Evolutionary conservation across 2,113 vertebrate genomes (phyloP).

Genomic region (Mungos mungo): DNA sequence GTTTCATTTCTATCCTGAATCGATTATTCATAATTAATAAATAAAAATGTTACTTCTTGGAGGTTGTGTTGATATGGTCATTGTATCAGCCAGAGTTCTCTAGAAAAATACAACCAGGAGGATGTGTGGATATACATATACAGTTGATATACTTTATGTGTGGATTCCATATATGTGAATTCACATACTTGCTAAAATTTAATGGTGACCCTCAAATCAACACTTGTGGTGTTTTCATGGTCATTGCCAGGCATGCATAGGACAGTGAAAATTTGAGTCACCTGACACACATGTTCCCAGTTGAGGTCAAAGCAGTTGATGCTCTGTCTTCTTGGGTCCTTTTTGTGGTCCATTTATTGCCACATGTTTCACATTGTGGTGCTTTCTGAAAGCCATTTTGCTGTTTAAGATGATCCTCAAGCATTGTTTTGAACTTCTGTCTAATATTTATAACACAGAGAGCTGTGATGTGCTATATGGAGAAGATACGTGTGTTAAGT

Average conservation of each 20-base stretch:
- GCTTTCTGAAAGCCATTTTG: not conserved
- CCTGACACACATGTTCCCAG: not conserved
- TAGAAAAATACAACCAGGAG: not conserved
- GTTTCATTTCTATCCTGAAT: not conserved
- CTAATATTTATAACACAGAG: not conserved
- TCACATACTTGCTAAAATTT: not conserved
- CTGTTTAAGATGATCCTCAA: not conserved
- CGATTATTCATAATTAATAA: not conserved
- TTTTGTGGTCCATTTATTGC: not conserved
- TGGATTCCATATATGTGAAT: not conserved
- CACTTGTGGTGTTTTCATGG: not conserved
- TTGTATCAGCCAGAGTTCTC: not conserved
- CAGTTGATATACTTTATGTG: not conserved
- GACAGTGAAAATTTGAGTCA: not conserved
- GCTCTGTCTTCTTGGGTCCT: not conserved
- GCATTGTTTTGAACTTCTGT: not conserved
- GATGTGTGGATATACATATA: not conserved
- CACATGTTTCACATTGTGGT: not conserved
- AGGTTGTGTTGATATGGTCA: not conserved
- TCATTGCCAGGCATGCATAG: not conserved
- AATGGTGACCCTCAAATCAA: not conserved
- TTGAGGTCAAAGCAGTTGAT: not conserved
- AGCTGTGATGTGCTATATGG: not conserved
- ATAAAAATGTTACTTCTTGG: not conserved
- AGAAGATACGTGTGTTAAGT: not conserved